Evolutionary conservation across 2,113 vertebrate species (phyloP).

Genomic region (Callipepla squamata): DNA sequence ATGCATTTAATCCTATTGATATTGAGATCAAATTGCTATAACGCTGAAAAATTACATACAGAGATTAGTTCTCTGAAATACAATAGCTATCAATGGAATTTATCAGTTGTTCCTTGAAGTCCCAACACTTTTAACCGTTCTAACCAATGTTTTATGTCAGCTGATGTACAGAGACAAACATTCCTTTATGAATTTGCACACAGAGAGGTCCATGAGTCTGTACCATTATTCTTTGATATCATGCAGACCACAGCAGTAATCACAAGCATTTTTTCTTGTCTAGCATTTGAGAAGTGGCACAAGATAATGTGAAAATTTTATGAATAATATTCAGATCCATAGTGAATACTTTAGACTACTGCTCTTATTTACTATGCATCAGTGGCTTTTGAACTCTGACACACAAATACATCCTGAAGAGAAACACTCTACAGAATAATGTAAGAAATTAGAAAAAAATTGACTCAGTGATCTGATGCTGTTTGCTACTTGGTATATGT

Average conservation of each 20-base stretch:
- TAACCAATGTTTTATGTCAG: background rate
- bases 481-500: background rate
- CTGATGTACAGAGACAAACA: background rate
- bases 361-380: background rate
- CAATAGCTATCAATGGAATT: background rate
- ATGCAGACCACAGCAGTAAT: background rate
- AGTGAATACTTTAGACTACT: background rate
- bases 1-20: background rate
- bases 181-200: accelerated
- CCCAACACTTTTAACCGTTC: background rate
- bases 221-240: background rate
- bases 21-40: background rate
- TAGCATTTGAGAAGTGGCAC: background rate
- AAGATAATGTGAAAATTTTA: background rate
- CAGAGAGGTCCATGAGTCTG: accelerated
- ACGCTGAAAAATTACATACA: background rate
- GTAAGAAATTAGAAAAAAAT: background rate
- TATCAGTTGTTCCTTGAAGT: background rate
- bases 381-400: background rate
- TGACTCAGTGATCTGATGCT: background rate
- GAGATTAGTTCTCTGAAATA: background rate
- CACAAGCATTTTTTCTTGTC: background rate
- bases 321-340: background rate
- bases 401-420: background rate
- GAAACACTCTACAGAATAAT: background rate